These are phyloP conservation scores for Atrichornis clamosus DNA, from an alignment of 2,113 vertebrate genomes.

Conservation along the genomic window DNA sequence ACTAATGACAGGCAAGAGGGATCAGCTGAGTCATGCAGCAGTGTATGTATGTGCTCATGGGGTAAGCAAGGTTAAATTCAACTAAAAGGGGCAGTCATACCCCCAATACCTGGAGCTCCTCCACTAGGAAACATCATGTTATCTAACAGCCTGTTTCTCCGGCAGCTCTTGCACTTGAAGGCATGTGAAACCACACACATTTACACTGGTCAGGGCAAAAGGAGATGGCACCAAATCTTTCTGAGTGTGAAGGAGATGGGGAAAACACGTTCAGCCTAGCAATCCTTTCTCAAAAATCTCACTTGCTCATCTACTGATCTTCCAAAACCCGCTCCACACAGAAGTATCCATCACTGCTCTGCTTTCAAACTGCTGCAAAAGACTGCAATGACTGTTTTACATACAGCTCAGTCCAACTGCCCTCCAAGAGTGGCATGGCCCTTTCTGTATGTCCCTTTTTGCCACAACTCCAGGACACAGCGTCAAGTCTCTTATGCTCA, in stretches of 20 bases:
- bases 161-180: not conserved
- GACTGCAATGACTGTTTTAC: not conserved
- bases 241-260: not conserved
- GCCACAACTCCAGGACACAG: not conserved
- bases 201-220: not conserved
- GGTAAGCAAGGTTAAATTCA: not conserved
- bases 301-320: not conserved
- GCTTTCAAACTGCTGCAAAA: not conserved
- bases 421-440: not conserved
- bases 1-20: not conserved
- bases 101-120: not conserved
- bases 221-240: not conserved
- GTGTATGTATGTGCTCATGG: accelerated
- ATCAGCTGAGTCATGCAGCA: not conserved
- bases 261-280: not conserved
- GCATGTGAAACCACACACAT: not conserved
- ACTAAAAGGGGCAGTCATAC: not conserved
- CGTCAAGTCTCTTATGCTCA: not conserved
- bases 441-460: not conserved
- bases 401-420: not conserved
- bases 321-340: not conserved
- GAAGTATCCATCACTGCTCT: not conserved
- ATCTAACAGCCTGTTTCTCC: not conserved
- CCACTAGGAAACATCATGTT: not conserved
- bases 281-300: not conserved